Base-by-base conservation (phyloP, 2,113 vertebrate genomes). In the Phalacrocorax aristotelis region DNA sequence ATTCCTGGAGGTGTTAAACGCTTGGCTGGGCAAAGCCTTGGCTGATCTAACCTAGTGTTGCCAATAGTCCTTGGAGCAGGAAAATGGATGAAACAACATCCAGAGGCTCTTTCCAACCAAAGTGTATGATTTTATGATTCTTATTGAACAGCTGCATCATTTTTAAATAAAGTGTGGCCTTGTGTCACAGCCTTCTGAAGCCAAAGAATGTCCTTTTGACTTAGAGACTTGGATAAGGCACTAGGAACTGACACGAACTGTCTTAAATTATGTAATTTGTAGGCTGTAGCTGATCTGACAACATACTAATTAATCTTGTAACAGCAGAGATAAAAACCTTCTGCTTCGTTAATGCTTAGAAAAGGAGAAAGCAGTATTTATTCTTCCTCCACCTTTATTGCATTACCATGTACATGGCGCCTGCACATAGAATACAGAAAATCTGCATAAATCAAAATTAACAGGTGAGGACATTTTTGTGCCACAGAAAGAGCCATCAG, bases 281-380 rank as follows among this genome's bases (percentile, higher is more conserved):
- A 83, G 81, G 49, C 70, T 91, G 78, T 49, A 83, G 74, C 15
- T 42, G 70, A 95, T 61, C 68, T 91, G 81, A 87, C 77, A 95
- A 89, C 81, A 85, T 48, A 76, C 46, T 92, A 94, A 95, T 93
- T 93, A 92, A 58, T 87, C 74, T 87, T 83, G 36, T 51, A 94
- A 87, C 36, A 85, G 54, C 30, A 83, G 58, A 89, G 81, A 85
- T 89, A 89, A 93, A 92, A 91, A 61, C 30, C 55, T 92, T 83
- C 58, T 89, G 87, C 34, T 87, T 92, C 5, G 3, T 93, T 93
- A 89, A 71, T 76, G 65, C n/a, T 64, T 91, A 46, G 29, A 65
- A 95, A 82, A 91, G 21, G 44, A 89, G 52, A 93, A 87, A 79
- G 52, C 13, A 29, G 34, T 72, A 79, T 92, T 92, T 87, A 89